Evolutionary conservation across 2,888 invertebrate species (phyloP), one percentile per base, ranked within the genome.

Genomic region (Syrphus vitripennis): DNA sequence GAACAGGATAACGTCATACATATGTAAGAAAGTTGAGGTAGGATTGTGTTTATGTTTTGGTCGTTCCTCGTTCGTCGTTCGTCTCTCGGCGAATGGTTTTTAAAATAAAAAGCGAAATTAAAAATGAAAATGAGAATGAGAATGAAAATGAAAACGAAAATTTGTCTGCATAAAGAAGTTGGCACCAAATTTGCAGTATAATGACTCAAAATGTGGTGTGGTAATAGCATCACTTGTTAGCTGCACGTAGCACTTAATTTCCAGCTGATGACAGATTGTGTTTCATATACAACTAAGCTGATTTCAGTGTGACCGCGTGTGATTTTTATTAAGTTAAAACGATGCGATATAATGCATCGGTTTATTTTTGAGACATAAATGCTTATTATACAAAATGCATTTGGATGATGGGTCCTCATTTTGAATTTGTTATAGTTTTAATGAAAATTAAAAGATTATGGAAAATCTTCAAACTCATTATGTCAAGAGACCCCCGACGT

Each of bases 21-120:
- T 57, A n/a, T 40, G 26, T 24, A 75, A 75, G 67, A 67, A 48
- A 65, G 78, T 77, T 83, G 78, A 67, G 82, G 77, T 83, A 82
- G 82, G 82, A 65, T 82, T 42, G 24, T 69, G 55, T 63, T 40
- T 26, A 21, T n/a, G n/a, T 24, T 19, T 55, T 48, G 0, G 6
- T 21, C 5, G 16, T 16, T 10, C 45, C 67, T 65, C 40, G 37
- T n/a, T n/a, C n/a, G n/a, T n/a, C n/a, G n/a, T n/a, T n/a, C n/a
- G 16, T 16, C n/a, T 55, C 67, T 65, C 40, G 37, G 16, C 72
- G 42, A 45, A 78, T 40, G 3, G 61, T 29, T 42, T 61, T 63
- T 26, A 48, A 86, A 86, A 59, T 63, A 70, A 72, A 48, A 83
- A 61, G 21, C 40, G 24, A 74, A 78, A 40, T 2, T 4, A 10